These are phyloP conservation scores for Cryptoleucopteryx plumbea DNA, from an alignment of 2,113 vertebrate genomes.

Conservation along the genomic window DNA sequence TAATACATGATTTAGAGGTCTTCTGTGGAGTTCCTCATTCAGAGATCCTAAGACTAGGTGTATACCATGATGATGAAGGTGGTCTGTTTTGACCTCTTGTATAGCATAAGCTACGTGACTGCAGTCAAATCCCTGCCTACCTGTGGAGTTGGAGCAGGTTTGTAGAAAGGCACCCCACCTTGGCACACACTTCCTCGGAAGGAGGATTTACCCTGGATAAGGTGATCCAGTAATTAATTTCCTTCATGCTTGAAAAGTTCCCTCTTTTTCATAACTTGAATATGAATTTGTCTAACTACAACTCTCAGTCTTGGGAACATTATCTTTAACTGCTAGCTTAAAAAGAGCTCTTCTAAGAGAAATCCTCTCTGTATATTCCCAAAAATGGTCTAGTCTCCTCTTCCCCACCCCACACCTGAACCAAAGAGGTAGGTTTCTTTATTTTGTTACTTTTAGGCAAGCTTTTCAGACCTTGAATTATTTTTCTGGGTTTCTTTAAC, in stretches of 20 bases:
- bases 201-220: neutral
- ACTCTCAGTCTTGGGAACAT: neutral
- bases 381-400: neutral
- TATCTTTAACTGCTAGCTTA: neutral
- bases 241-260: neutral
- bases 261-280: neutral
- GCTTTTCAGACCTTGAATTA: neutral
- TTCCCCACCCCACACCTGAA: neutral
- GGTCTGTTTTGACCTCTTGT: neutral
- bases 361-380: neutral
- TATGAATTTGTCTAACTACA: neutral
- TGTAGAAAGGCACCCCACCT: neutral
- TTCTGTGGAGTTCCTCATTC: neutral
- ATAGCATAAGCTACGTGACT: neutral
- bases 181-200: neutral
- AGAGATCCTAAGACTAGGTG: neutral
- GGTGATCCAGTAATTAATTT: neutral
- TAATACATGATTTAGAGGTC: neutral
- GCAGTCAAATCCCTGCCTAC: neutral
- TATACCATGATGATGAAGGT: neutral
- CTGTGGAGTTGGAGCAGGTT: neutral
- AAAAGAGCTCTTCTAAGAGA: neutral
- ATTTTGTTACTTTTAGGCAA: neutral
- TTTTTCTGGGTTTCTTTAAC: neutral
- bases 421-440: neutral